These are phyloP conservation scores for Drosophila pachea DNA, from an alignment of 1,140 invertebrate genomes.

Conservation along the genomic window DNA sequence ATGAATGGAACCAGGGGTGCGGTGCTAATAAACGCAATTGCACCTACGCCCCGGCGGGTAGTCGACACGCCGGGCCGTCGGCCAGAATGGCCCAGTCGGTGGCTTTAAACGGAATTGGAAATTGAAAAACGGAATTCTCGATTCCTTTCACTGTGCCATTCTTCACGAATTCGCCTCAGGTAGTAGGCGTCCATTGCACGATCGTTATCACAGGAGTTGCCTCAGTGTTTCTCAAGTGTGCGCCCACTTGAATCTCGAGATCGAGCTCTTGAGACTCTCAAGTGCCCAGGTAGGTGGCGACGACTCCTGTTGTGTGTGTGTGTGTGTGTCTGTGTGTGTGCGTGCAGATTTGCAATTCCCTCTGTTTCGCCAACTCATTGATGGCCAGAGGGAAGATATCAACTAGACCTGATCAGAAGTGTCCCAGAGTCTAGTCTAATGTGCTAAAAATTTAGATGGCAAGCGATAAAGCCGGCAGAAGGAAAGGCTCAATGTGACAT, in stretches of 20 bases:
- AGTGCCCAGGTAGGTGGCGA: slow-evolving; percentile 65
- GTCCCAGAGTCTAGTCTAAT: slow-evolving; percentile 8
- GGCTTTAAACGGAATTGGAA: slow-evolving; percentile 60
- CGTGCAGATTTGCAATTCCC: slow-evolving; percentile 12
- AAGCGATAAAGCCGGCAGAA: no score
- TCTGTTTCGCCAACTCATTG: slow-evolving; percentile 53
- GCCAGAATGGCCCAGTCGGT: slow-evolving; percentile 65
- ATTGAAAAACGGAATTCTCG: slow-evolving; percentile 50
- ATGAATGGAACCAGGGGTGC: slow-evolving; percentile 51
- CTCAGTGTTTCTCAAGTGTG: slow-evolving; percentile 62
- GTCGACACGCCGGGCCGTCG: slow-evolving; percentile 1
- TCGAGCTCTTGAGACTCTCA: slow-evolving; percentile 62
- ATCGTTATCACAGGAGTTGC: slow-evolving; percentile 58
- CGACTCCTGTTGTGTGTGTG: slow-evolving; percentile 38
- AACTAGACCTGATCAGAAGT: no score
- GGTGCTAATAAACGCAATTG: slow-evolving; percentile 78
- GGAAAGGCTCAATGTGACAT: no score
- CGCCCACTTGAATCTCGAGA: slow-evolving; percentile 71
- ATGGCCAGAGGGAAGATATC: background rate
- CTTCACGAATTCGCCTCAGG: slow-evolving; percentile 37
- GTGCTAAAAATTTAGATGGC: background rate
- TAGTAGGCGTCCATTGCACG: slow-evolving; percentile 32
- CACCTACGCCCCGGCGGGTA: slow-evolving; percentile 73
- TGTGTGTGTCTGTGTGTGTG: no score
- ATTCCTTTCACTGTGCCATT: slow-evolving; percentile 52